Conservation (phyloP, 2,888 invertebrate genomes). For the Apamea anceps region DNA sequence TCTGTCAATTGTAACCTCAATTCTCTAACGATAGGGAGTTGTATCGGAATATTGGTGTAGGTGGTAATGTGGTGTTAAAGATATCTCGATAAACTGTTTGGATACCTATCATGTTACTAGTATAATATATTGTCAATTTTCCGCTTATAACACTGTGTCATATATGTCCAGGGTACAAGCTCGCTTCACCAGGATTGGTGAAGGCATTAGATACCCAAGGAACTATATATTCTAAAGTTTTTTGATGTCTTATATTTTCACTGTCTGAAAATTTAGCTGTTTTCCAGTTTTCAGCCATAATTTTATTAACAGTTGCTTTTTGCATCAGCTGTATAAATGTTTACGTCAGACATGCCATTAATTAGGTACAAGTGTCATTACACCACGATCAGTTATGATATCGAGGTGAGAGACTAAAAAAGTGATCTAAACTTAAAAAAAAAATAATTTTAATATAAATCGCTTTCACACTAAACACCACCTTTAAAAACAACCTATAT, state of each 20-base stretch:
- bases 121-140: background rate
- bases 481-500: slow-evolving; percentile 6
- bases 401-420: too few species aligned
- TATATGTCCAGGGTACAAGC: background rate
- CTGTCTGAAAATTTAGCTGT: background rate
- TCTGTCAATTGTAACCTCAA: slow-evolving; percentile 60
- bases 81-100: background rate
- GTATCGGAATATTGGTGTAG: slow-evolving; percentile 6
- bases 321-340: background rate
- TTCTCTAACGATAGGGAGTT: slow-evolving; percentile 19
- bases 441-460: background rate
- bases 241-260: too few species aligned
- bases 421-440: background rate
- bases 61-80: background rate
- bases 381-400: background rate
- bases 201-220: background rate
- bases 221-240: background rate
- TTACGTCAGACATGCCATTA: background rate
- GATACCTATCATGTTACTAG: background rate
- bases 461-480: background rate
- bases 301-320: background rate
- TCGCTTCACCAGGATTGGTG: background rate
- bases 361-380: background rate
- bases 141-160: background rate
- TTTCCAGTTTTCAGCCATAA: background rate